These are phyloP conservation scores for Zaprionus africanus DNA, from an alignment of 1,140 invertebrate species.

Conservation along the genomic window DNA sequence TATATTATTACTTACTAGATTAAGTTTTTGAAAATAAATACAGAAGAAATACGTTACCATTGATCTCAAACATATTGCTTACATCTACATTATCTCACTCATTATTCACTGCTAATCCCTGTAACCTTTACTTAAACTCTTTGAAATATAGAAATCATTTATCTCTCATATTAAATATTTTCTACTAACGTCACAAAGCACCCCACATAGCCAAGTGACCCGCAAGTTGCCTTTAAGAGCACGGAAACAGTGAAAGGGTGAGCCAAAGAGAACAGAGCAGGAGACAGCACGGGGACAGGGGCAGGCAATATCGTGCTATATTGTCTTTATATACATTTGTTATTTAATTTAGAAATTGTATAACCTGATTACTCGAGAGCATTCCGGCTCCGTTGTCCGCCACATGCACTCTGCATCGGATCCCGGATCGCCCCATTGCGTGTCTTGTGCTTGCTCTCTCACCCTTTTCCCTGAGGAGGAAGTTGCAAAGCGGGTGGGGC, in stretches of 20 bases:
- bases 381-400: conserved; percentile 14
- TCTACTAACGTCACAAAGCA: background rate
- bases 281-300: background rate
- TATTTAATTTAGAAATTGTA: conserved; percentile 75
- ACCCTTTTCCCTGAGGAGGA: background rate
- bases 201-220: background rate
- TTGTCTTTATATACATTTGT: conserved; percentile 24
- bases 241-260: background rate
- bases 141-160: background rate
- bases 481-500: background rate
- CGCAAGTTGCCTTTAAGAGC: background rate
- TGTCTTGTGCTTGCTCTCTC: conserved; percentile 3
- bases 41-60: no score
- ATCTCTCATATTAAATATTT: background rate
- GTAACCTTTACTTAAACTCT: background rate
- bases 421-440: conserved; percentile 32
- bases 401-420: background rate
- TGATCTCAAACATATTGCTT: no score
- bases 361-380: conserved; percentile 57
- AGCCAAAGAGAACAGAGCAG: conserved; percentile 1
- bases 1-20: no score
- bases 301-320: conserved; percentile 25
- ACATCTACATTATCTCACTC: no score
- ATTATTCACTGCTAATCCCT: no score
- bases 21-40: no score